Evolutionary conservation across 2,113 vertebrate species (phyloP).

Genomic region (Seriola aureovittata): DNA sequence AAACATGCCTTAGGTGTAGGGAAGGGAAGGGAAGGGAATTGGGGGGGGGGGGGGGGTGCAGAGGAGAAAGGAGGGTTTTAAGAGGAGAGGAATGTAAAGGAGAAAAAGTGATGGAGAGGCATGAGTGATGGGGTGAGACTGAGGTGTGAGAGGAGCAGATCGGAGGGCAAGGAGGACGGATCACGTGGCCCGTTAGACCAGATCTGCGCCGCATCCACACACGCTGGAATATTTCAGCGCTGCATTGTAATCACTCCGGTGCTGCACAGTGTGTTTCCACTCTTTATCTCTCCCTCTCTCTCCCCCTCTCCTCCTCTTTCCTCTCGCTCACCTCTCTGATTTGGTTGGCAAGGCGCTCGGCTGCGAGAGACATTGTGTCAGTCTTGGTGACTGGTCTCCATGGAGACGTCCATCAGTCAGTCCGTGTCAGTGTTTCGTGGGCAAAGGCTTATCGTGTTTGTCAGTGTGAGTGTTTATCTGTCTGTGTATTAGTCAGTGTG

Average conservation of each 20-base stretch:
- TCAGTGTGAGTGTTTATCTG: constrained; percentile 79
- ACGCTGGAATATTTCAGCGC: constrained; percentile 19
- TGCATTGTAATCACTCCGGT: constrained; percentile 29
- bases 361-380: constrained; percentile 77
- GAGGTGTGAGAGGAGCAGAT: constrained; percentile 56
- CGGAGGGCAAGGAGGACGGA: constrained; percentile 38
- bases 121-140: constrained; percentile 63
- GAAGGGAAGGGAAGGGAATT: neutral
- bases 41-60: neutral
- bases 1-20: constrained; percentile 58
- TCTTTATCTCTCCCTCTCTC: constrained; percentile 26
- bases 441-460: constrained; percentile 81
- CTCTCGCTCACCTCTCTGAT: constrained; percentile 42
- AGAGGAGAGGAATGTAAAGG: constrained; percentile 20
- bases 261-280: constrained; percentile 28
- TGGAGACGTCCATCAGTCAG: constrained; percentile 84
- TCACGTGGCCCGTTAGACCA: constrained; percentile 47
- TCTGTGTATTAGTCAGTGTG: constrained; percentile 74
- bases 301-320: neutral
- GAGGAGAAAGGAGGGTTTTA: constrained; percentile 11
- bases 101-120: constrained; percentile 46
- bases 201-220: constrained; percentile 29
- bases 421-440: constrained; percentile 71
- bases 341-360: constrained; percentile 49
- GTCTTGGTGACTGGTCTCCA: constrained; percentile 80